Conservation (phyloP, 2,113 vertebrate genomes). For the Sapajus apella region DNA sequence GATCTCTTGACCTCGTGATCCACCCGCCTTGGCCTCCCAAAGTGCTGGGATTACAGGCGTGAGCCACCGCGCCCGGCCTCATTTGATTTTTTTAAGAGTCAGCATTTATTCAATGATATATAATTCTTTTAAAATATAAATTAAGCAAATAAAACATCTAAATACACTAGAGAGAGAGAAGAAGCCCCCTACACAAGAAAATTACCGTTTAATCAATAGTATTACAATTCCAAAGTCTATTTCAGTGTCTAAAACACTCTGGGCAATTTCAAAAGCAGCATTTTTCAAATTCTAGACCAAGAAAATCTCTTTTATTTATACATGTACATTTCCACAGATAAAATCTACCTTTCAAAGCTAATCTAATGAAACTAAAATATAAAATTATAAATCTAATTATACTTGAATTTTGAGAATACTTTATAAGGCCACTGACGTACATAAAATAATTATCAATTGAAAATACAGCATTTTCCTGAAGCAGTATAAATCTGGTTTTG, state of each 20-base stretch:
- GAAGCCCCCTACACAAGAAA: neutral
- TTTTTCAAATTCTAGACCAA: constrained; percentile 17
- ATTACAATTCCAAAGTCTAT: neutral
- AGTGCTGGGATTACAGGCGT: no score
- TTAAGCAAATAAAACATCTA: neutral
- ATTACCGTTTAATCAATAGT: neutral
- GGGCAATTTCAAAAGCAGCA: neutral
- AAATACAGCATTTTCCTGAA: neutral
- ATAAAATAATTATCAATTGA: neutral
- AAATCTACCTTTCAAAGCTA: neutral
- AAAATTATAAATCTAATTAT: constrained; percentile 13
- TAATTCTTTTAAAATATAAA: constrained; percentile 20
- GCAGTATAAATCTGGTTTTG: constrained; percentile 17
- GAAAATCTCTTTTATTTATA: constrained; percentile 12
- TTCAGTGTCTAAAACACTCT: neutral
- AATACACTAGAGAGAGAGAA: neutral
- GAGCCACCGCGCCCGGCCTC: no score
- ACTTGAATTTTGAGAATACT: constrained; percentile 2
- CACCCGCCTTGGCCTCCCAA: no score
- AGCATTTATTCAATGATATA: neutral
- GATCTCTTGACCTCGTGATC: no score
- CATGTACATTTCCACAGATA: neutral
- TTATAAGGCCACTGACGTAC: neutral
- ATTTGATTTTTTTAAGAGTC: neutral
- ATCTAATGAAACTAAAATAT: constrained; percentile 12